Conservation (phyloP, 2,113 vertebrate species). For the Sitta europaea region DNA sequence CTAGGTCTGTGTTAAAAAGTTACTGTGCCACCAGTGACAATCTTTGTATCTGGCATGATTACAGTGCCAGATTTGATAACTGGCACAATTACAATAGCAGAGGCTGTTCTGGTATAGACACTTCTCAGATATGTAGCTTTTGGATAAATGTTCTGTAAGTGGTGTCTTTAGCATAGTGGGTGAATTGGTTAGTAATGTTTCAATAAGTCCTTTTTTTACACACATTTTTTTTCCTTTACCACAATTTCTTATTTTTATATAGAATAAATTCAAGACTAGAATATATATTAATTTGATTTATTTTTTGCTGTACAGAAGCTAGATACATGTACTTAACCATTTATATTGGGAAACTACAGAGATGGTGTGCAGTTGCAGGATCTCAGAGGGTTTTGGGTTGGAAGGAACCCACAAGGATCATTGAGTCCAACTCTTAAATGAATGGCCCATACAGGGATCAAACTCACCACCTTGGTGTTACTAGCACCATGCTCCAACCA, state of each 20-base stretch:
- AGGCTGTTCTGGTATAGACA: not conserved
- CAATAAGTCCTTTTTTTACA: not conserved
- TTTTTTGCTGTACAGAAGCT: not conserved
- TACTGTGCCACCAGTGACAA: not conserved
- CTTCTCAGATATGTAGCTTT: not conserved
- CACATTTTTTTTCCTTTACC: not conserved
- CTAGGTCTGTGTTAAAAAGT: not conserved
- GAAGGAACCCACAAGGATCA: not conserved
- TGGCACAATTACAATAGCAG: not conserved
- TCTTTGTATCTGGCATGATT: not conserved
- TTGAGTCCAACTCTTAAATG: accelerated
- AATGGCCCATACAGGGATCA: not conserved
- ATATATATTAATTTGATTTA: not conserved
- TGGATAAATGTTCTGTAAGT: not conserved
- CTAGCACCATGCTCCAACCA: not conserved
- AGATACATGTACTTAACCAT: not conserved
- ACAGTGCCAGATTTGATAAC: not conserved
- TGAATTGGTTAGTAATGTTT: not conserved
- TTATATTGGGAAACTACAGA: not conserved
- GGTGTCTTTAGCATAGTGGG: not conserved
- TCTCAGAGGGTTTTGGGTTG: not conserved
- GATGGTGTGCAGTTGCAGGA: accelerated
- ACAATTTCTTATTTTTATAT: not conserved
- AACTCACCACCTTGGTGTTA: not conserved
- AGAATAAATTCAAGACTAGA: not conserved